Percentiles rank a stretch among this genome's conserved stretches.
These are phyloP conservation scores for Mirounga angustirostris DNA, from an alignment of 2,113 vertebrate species.

Conservation along the genomic window DNA sequence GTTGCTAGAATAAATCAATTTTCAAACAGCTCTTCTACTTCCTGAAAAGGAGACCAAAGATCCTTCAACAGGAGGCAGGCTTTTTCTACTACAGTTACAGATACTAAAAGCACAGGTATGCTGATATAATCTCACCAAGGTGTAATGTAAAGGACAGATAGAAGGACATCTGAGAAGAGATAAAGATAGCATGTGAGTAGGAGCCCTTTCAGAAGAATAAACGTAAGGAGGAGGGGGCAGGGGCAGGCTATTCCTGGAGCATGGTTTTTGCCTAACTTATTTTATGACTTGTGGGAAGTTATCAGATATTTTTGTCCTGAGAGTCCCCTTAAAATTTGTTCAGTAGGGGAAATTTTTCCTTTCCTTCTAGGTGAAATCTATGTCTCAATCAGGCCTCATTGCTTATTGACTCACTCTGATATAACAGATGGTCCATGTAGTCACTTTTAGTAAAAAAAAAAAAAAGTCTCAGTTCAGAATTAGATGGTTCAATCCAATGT, in stretches of 20 bases:
- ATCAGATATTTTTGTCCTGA: not conserved
- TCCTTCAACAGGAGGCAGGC: not conserved
- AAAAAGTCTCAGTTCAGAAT: not conserved
- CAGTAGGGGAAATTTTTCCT: not conserved
- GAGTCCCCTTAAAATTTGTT: not conserved
- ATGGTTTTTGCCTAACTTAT: not conserved
- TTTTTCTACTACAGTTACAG: not conserved
- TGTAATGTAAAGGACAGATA: not conserved
- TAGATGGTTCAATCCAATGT: not conserved
- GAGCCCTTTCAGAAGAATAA: not conserved
- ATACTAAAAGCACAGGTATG: not conserved
- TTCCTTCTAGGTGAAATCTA: not conserved
- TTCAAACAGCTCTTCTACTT: not conserved
- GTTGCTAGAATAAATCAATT: not conserved
- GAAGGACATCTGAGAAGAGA: not conserved
- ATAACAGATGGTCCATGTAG: not conserved
- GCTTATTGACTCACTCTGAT: not conserved
- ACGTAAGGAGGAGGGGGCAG: not conserved
- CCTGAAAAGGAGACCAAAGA: not conserved
- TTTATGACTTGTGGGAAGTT: not conserved
- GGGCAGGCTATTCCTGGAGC: not conserved
- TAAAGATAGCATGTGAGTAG: not conserved
- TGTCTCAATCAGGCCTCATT: not conserved
- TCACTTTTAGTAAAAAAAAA: not conserved
- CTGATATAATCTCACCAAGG: not conserved